A percentile compares a stretch with the other conserved stretches of the same genome.
Evolutionary conservation across 1,140 invertebrate genomes (phyloP).

Genomic region (Drosophila bocki): DNA sequence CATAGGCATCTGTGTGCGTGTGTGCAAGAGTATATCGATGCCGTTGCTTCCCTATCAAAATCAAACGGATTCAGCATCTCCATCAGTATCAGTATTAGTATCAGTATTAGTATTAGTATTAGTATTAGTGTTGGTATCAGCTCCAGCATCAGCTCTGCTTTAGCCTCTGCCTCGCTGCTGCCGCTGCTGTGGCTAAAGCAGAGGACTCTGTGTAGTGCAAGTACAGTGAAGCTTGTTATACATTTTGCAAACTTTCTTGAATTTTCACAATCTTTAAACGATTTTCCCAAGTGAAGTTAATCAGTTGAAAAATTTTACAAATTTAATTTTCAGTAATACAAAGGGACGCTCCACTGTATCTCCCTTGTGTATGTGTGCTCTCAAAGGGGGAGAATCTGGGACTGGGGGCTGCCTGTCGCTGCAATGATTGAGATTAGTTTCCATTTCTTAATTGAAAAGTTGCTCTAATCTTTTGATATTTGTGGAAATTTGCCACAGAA

Average conservation of each 20-base stretch:
- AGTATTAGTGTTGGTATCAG: constrained; percentile 14
- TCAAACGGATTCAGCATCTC: constrained; percentile 35
- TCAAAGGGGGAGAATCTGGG: constrained; percentile 5
- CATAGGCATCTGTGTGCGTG: constrained; percentile 40
- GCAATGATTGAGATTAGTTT: constrained; percentile 48
- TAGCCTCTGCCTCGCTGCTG: not conserved
- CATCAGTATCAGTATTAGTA: constrained; percentile 19
- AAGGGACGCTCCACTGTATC: not conserved
- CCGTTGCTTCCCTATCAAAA: constrained; percentile 31
- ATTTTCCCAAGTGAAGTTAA: not conserved
- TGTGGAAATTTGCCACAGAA: constrained; percentile 50
- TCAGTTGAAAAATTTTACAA: too few relatives aligned
- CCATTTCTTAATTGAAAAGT: constrained; percentile 52
- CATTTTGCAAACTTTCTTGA: not conserved
- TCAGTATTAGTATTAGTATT: not conserved
- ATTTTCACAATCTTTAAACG: not conserved
- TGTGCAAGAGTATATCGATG: constrained; percentile 21
- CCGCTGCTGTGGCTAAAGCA: constrained; percentile 1
- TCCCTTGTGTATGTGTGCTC: not conserved
- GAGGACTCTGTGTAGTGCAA: not conserved
- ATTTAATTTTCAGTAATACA: not conserved
- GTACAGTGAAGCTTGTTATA: not conserved
- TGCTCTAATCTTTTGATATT: constrained; percentile 50
- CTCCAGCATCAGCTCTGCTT: constrained; percentile 12
- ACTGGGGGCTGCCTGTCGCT: constrained; percentile 20